These are phyloP conservation scores for Epinotia demarniana DNA, from an alignment of 2,888 invertebrate genomes.

Conservation along the genomic window DNA sequence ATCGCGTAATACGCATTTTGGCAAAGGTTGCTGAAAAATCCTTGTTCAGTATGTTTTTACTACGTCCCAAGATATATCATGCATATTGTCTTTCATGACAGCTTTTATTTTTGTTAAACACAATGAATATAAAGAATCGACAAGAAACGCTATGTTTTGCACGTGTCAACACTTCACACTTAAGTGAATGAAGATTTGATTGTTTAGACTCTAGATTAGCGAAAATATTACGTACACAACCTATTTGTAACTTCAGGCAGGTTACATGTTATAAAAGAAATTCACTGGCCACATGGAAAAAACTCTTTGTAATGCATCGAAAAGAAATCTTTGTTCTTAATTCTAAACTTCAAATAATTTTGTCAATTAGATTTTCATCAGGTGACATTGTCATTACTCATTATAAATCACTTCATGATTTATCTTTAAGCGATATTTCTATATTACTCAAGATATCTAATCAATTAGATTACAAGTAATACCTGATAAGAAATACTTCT, in stretches of 20 bases:
- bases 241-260: neutral
- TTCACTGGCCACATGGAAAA: neutral
- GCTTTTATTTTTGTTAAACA: conserved; percentile 16
- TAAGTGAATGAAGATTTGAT: conserved; percentile 5
- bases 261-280: neutral
- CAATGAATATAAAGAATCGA: conserved; percentile 19
- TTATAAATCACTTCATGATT: no score
- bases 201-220: conserved; percentile 17
- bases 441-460: no score
- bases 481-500: no score
- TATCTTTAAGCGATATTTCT: no score
- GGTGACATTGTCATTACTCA: no score
- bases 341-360: no score
- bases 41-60: conserved; percentile 11
- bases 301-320: neutral
- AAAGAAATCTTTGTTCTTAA: no score
- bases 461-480: no score
- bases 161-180: conserved; percentile 18
- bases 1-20: conserved; percentile 14
- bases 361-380: no score
- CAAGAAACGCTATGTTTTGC: conserved; percentile 13
- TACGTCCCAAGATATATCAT: conserved; percentile 10
- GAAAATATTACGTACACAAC: neutral
- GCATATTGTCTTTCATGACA: conserved; percentile 12
- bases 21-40: conserved; percentile 6